Evolutionary conservation across 2,888 invertebrate genomes (phyloP), one percentile per base, ranked within the genome.

Genomic region (Linnaemya vulpina): DNA sequence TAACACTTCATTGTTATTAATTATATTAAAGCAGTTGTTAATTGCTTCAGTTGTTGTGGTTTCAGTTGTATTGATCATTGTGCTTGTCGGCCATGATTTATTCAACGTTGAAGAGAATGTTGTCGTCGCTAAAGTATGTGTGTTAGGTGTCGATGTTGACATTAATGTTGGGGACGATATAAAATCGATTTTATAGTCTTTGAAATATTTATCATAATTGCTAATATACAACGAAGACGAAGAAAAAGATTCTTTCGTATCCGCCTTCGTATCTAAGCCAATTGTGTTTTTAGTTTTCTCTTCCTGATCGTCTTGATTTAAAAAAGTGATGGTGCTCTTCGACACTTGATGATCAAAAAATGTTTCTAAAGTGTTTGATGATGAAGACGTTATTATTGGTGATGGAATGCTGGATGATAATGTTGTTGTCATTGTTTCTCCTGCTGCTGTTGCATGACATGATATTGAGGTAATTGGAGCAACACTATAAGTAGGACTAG

Each of bases 101-200:
- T 73, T 84, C 60, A 71, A 46, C 11, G 13, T 43, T 13, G 68
- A 74, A 67, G 81, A 81, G 81, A 67, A 76, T 79, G 17, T 1
- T 8, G 78, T 81, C 46, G 65, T 40, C 55, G 11, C 38, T 63
- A 55, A 20, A 38, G 81, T 84, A 84, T 86, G 87, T 87, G 87
- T 88, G 87, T 88, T 88, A 84, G 89, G 84, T 88, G 88, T 83
- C 60, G 60, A 68, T 58, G n/a, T n/a, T 43, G 51, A 22, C 49
- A 38, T 85, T 83, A 88, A 4, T 51, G 20, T 10, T 17, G n/a
- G 10, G 11, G 58, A 0, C 10, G 43, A 9, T 38, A 30, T 25
- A 9, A 70, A 70, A 63, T 70, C 70, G 3, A 75, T 84, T 79
- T 86, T 83, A 89, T 78, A 58, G 84, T 83, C 75, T 71, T 70